phyloP scores from a whole-genome alignment of 2,113 vertebrate genomes.

The Aleadryas rufinucha region DNA sequence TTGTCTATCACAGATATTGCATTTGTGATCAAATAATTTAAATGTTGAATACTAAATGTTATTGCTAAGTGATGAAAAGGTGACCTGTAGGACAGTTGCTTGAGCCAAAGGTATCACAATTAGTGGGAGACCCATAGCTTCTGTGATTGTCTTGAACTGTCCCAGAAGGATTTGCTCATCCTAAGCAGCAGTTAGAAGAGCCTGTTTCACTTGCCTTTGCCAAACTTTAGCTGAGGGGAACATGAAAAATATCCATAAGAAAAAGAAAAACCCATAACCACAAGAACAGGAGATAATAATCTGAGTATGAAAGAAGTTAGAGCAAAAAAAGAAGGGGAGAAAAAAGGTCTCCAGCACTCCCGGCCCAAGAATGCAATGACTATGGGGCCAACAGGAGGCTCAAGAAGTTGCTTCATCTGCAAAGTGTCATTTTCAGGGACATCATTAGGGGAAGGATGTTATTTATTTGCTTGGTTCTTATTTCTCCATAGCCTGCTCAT shows the following conservation, averaged over 20 bases:
- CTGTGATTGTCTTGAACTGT: not conserved
- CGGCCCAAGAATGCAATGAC: not conserved
- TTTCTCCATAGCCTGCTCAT: not conserved
- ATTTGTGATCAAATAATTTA: not conserved
- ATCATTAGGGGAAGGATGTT: not conserved
- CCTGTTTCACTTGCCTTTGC: not conserved
- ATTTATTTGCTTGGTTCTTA: not conserved
- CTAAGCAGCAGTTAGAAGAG: not conserved
- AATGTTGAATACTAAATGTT: not conserved
- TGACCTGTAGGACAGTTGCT: not conserved
- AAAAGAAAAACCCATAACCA: not conserved
- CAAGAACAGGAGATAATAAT: not conserved
- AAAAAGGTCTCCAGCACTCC: fast-evolving
- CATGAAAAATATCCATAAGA: not conserved
- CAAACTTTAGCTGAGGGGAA: not conserved
- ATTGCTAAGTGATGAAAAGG: not conserved
- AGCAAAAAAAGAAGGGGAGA: not conserved
- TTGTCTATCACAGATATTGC: not conserved
- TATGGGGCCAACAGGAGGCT: not conserved
- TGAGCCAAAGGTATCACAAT: not conserved
- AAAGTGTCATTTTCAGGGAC: not conserved
- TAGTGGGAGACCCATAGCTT: not conserved
- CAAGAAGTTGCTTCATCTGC: not conserved
- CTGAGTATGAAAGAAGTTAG: not conserved
- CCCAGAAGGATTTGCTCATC: not conserved